These are phyloP conservation scores for Alloscopus bannaensis DNA, from an alignment of 2,888 invertebrate species.

Conservation along the genomic window DNA sequence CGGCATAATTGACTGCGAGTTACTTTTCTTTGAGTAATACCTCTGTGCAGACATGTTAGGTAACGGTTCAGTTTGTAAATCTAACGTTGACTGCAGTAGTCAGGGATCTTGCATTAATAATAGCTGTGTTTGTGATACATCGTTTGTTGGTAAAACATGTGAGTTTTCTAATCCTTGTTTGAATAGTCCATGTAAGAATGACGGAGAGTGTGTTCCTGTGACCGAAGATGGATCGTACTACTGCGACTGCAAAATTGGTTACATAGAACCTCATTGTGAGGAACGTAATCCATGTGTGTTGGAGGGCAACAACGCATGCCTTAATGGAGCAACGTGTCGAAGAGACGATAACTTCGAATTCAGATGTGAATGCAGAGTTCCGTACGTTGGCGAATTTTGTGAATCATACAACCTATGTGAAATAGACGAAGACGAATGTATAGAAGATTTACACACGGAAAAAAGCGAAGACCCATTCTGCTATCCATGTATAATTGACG, in stretches of 20 bases:
- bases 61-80: neutral
- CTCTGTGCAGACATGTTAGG: too few species aligned
- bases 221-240: conserved; percentile 25
- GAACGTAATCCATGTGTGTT: conserved; percentile 41
- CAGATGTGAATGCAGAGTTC: conserved; percentile 53
- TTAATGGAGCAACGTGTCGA: conserved; percentile 59
- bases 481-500: conserved; percentile 43
- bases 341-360: conserved; percentile 42
- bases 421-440: conserved; percentile 57
- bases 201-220: conserved; percentile 36
- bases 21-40: too few species aligned
- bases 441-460: conserved; percentile 44
- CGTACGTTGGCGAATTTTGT: conserved; percentile 51
- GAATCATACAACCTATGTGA: conserved; percentile 55
- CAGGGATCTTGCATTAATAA: neutral
- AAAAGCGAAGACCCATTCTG: conserved; percentile 13
- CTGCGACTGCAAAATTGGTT: conserved; percentile 47
- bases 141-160: conserved; percentile 19
- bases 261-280: conserved; percentile 35
- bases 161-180: conserved; percentile 33
- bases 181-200: conserved; percentile 36
- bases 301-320: conserved; percentile 36
- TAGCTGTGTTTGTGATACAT: conserved; percentile 11
- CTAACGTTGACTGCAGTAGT: conserved; percentile 22
- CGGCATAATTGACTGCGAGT: too few species aligned